These are phyloP conservation scores for Cheirogaleus major DNA, from an alignment of 2,797 vertebrate genomes.

Conservation along the genomic window DNA sequence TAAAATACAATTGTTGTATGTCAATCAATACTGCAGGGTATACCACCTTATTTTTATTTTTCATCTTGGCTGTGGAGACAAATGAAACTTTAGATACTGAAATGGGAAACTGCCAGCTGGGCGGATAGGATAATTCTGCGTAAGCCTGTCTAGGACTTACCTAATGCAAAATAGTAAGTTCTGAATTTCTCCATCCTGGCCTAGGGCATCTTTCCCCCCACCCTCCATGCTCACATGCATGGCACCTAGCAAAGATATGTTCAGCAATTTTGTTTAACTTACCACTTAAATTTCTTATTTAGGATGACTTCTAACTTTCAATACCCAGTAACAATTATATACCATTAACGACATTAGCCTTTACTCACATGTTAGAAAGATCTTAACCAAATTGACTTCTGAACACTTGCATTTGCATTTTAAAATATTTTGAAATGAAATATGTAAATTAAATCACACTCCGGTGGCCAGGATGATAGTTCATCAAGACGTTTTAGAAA, in stretches of 20 bases:
- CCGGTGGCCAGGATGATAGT: not conserved
- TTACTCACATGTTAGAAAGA: not conserved
- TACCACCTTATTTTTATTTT: not conserved
- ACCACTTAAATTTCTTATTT: not conserved
- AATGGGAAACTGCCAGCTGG: not conserved
- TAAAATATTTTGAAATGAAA: slow-evolving; percentile 37
- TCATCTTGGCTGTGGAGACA: not conserved
- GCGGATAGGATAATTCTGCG: accelerated
- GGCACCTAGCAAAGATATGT: not conserved
- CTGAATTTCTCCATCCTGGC: not conserved
- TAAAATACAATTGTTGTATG: not conserved
- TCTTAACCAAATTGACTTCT: not conserved
- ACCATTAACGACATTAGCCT: not conserved
- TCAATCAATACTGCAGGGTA: not conserved
- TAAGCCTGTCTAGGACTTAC: not conserved
- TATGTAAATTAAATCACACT: slow-evolving; percentile 11
- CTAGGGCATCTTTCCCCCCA: not conserved
- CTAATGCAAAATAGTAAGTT: not conserved
- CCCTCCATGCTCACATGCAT: not conserved
- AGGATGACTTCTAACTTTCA: not conserved
- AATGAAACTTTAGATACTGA: not conserved
- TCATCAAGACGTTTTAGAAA: not conserved
- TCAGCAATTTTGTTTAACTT: not conserved
- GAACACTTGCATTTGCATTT: not conserved
- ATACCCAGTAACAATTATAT: not conserved